Evolutionary conservation across 2,888 invertebrate genomes (phyloP).

Genomic region (Tachina fera): DNA sequence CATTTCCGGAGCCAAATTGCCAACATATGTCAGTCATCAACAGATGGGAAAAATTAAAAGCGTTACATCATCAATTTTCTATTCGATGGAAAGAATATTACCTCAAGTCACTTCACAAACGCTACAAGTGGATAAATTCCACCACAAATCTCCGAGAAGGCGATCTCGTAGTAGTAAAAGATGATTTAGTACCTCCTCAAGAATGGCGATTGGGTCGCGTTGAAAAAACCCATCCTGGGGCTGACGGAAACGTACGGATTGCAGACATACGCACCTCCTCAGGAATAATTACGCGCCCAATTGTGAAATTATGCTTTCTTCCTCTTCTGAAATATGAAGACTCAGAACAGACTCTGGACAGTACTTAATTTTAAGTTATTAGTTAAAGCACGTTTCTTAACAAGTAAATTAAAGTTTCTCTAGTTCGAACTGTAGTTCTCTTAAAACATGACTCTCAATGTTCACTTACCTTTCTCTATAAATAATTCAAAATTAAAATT

Average conservation of each 20-base stretch:
- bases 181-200: too few relatives aligned
- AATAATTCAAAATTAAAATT: too few relatives aligned
- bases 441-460: too few relatives aligned
- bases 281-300: neutral
- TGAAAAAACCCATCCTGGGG: neutral
- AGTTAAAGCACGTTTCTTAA: too few relatives aligned
- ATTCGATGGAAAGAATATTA: neutral
- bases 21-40: slow-evolving; percentile 1
- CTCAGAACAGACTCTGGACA: too few relatives aligned
- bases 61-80: neutral
- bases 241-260: neutral
- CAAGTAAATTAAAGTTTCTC: too few relatives aligned
- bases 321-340: too few relatives aligned
- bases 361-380: too few relatives aligned
- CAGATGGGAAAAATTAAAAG: neutral
- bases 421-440: too few relatives aligned
- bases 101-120: neutral
- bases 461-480: too few relatives aligned
- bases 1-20: slow-evolving; percentile 18
- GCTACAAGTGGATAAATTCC: neutral
- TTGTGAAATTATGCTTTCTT: neutral
- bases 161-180: too few relatives aligned
- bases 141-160: too few relatives aligned
- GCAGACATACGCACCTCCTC: neutral
- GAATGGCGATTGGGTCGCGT: neutral